Conservation (phyloP, 2,113 vertebrate species). For the Gymnogyps californianus region DNA sequence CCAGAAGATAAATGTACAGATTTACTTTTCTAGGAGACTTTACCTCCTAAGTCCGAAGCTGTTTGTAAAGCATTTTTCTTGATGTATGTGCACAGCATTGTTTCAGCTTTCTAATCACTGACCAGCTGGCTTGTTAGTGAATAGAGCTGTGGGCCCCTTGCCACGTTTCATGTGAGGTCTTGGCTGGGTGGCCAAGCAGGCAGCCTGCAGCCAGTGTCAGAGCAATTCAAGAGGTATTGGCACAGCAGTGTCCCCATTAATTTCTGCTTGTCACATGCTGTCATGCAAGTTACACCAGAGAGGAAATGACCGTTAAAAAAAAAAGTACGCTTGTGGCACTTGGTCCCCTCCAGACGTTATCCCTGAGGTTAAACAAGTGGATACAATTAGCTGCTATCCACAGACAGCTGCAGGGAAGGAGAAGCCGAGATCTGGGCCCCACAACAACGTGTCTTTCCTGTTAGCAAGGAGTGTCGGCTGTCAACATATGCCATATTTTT, state of each 20-base stretch:
- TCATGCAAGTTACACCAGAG: conserved; percentile 85
- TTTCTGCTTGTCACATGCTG: conserved; percentile 86
- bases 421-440: conserved; percentile 65
- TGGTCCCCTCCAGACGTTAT: conserved; percentile 77
- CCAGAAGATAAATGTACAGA: conserved; percentile 30
- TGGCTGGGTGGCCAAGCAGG: conserved; percentile 85
- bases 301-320: conserved; percentile 86
- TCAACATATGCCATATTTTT: conserved; percentile 83
- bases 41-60: conserved; percentile 53
- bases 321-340: conserved; percentile 74
- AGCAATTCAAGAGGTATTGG: conserved; percentile 80
- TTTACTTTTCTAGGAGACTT: conserved; percentile 45
- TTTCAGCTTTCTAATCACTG: conserved; percentile 91
- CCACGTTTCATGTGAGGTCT: conserved; percentile 99
- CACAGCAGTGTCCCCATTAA: conserved; percentile 82
- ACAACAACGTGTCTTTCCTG: conserved; percentile 73
- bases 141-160: conserved; percentile 88
- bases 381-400: conserved; percentile 78
- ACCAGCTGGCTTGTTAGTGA: conserved; percentile 94
- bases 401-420: conserved; percentile 81
- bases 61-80: conserved; percentile 78
- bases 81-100: conserved; percentile 83
- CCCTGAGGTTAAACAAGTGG: conserved; percentile 79
- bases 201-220: conserved; percentile 82
- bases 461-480: conserved; percentile 72